These are phyloP conservation scores for Drosophila anceps DNA, from an alignment of 2,888 invertebrate species.

Conservation along the genomic window DNA sequence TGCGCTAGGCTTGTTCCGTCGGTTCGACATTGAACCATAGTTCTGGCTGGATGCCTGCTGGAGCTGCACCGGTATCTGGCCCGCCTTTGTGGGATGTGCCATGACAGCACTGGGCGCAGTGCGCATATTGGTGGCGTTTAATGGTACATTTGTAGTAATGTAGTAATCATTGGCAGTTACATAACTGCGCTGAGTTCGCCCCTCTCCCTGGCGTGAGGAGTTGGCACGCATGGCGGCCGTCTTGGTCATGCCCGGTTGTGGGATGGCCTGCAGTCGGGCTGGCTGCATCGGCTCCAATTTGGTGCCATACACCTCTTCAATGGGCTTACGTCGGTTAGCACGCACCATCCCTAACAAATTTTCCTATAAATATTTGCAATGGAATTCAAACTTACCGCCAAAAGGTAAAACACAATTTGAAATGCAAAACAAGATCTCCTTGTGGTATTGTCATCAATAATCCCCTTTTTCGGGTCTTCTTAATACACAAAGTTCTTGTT, in stretches of 20 bases:
- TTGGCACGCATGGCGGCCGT: constrained; percentile 56
- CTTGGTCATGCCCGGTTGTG: constrained; percentile 53
- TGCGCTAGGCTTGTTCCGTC: constrained; percentile 47
- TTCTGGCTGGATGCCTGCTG: constrained; percentile 29
- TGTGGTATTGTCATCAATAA: constrained; percentile 22
- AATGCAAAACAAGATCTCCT: constrained; percentile 8
- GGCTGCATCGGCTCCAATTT: constrained; percentile 66
- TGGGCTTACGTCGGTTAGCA: constrained; percentile 72
- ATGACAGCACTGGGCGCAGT: constrained; percentile 17
- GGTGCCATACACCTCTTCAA: constrained; percentile 81
- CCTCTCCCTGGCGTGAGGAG: constrained; percentile 47
- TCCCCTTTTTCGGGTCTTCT: constrained; percentile 13
- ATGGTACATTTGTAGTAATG: constrained; percentile 66
- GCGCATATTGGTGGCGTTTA: constrained; percentile 55
- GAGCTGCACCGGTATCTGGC: constrained; percentile 29
- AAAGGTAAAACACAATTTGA: constrained; percentile 25
- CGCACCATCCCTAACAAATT: constrained; percentile 74
- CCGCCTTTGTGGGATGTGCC: constrained; percentile 17
- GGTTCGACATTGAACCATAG: constrained; percentile 43
- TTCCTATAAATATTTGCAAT: constrained; percentile 1
- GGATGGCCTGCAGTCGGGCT: constrained; percentile 48
- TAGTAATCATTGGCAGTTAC: constrained; percentile 71
- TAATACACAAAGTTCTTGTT: constrained; percentile 26
- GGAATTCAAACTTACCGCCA: constrained; percentile 35
- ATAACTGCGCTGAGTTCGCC: constrained; percentile 66